These are phyloP conservation scores for Uropsilus gracilis DNA, from an alignment of 2,113 vertebrate genomes.

Conservation along the genomic window DNA sequence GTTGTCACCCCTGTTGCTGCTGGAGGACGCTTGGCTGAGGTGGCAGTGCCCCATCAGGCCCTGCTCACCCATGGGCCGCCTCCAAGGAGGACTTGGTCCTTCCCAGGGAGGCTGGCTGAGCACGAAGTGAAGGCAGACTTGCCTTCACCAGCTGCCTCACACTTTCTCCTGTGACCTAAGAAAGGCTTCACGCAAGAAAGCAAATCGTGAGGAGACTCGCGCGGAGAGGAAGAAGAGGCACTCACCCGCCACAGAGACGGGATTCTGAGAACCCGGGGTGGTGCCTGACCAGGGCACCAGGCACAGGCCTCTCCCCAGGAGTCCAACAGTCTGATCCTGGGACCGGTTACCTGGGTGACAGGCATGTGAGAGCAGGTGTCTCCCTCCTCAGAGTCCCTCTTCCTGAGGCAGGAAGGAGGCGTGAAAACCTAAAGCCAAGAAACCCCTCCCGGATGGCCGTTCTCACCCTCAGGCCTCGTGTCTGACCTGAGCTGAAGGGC, in stretches of 20 bases:
- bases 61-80: neutral
- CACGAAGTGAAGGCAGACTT: neutral
- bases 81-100: neutral
- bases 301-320: neutral
- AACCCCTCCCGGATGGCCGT: no score
- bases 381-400: no score
- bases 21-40: accelerated
- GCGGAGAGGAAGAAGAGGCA: neutral
- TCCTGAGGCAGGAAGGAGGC: neutral
- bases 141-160: neutral
- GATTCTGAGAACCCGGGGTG: neutral
- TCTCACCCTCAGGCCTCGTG: neutral
- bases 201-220: neutral
- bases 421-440: neutral
- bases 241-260: accelerated
- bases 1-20: accelerated
- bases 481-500: neutral
- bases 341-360: no score
- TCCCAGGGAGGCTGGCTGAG: accelerated
- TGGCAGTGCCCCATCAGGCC: accelerated
- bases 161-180: neutral
- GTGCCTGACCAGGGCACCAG: neutral
- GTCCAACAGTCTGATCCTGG: no score
- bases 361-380: no score
- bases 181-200: neutral